A percentile compares a stretch with the other conserved stretches of the same genome.
Evolutionary conservation across 92 coral and sea anemone species (phyloP).

Genomic region (Zoanthus sansibaricus): DNA sequence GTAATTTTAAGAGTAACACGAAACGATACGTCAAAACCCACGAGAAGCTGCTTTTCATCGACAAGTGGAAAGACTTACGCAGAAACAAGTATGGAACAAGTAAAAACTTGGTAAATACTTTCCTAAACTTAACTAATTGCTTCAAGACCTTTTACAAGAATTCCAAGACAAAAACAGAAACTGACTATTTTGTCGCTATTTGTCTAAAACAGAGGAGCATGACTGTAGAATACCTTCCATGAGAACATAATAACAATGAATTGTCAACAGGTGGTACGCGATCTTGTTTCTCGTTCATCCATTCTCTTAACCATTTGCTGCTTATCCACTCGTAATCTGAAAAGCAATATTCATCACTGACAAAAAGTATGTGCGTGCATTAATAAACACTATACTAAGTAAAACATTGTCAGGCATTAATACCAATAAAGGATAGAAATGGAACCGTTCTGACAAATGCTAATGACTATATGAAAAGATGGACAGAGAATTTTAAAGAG

Average conservation of each 20-base stretch:
- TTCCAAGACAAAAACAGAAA: not conserved
- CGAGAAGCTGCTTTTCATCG: not conserved
- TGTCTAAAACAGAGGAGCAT: not conserved
- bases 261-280: constrained; percentile 83
- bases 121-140: not conserved
- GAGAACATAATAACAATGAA: constrained; percentile 83
- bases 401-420: no score
- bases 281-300: constrained; percentile 84
- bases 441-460: no score
- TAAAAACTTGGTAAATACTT: no score
- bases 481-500: no score
- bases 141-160: not conserved
- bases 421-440: no score
- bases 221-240: constrained; percentile 78
- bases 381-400: no score
- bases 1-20: not conserved
- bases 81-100: no score
- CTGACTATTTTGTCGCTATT: not conserved
- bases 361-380: no score
- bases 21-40: not conserved
- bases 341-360: not conserved
- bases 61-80: no score
- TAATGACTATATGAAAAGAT: no score
- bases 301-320: constrained; percentile 84
- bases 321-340: constrained; percentile 85